These are phyloP conservation scores for Rhyacophila evoluta DNA, from an alignment of 2,888 invertebrate genomes.

Conservation along the genomic window DNA sequence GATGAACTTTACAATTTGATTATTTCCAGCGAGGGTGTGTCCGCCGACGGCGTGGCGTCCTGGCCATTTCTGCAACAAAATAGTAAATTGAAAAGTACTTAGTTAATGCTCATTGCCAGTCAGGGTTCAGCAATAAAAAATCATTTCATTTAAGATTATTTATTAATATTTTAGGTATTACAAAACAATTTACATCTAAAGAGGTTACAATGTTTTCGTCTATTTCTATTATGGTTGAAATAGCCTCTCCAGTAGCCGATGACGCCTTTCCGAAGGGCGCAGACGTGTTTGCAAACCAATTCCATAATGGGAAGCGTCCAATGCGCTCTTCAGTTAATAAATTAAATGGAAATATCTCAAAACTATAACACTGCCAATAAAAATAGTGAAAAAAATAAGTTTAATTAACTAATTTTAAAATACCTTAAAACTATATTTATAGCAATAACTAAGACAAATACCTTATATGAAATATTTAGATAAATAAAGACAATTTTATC, in stretches of 20 bases:
- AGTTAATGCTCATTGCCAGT: slow-evolving; percentile 27
- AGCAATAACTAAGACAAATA: slow-evolving; percentile 43
- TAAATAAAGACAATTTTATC: slow-evolving; percentile 47
- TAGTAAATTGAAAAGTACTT: slow-evolving; percentile 43
- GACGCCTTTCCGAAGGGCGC: slow-evolving; percentile 78
- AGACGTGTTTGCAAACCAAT: slow-evolving; percentile 68
- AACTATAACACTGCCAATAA: slow-evolving; percentile 20
- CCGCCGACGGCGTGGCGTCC: slow-evolving; percentile 36
- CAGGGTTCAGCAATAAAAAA: slow-evolving; percentile 25
- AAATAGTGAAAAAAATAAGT: slow-evolving; percentile 32
- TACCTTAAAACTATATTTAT: slow-evolving; percentile 49
- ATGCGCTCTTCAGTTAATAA: slow-evolving; percentile 6
- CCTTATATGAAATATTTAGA: slow-evolving; percentile 39
- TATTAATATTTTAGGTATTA: slow-evolving; percentile 51
- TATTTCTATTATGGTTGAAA: slow-evolving; percentile 83
- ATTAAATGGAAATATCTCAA: slow-evolving; percentile 3
- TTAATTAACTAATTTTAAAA: slow-evolving; percentile 38
- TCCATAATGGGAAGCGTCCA: slow-evolving; percentile 17
- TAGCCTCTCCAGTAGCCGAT: slow-evolving; percentile 86
- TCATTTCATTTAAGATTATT: slow-evolving; percentile 47
- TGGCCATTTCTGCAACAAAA: slow-evolving; percentile 52
- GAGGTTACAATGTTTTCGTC: slow-evolving; percentile 69
- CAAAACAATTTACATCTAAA: slow-evolving; percentile 47
- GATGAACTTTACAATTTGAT: slow-evolving; percentile 38
- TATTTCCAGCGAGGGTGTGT: slow-evolving; percentile 45